Evolutionary conservation across 2,113 vertebrate genomes (phyloP).

Genomic region (Thermophis baileyi): DNA sequence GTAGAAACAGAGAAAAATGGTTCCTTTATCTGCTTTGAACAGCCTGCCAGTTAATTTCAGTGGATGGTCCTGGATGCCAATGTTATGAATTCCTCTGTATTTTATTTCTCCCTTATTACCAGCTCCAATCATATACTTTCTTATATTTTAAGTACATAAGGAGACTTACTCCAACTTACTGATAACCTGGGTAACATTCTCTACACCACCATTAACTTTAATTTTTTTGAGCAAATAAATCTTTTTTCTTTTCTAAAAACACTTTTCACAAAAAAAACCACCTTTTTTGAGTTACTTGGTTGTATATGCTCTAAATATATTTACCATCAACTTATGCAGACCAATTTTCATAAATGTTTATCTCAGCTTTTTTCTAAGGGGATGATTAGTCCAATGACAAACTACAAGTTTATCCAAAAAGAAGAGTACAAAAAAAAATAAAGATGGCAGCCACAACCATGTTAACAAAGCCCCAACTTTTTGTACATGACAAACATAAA

Average conservation of each 20-base stretch:
- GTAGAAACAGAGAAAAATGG: neutral
- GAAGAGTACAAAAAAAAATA: neutral
- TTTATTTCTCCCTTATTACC: neutral
- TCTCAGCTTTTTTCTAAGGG: neutral
- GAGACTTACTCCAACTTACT: neutral
- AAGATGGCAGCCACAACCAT: neutral
- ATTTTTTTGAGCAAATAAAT: neutral
- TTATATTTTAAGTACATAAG: neutral
- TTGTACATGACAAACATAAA: neutral
- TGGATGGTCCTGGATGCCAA: neutral
- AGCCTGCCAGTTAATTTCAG: neutral
- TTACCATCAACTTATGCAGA: neutral
- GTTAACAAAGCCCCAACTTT: neutral
- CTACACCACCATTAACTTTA: neutral
- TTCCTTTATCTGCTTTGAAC: neutral
- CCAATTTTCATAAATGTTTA: neutral
- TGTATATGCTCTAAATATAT: constrained; percentile 1
- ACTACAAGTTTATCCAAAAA: neutral
- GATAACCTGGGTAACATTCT: neutral
- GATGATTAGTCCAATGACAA: neutral
- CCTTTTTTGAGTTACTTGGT: neutral
- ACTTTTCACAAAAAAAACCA: neutral
- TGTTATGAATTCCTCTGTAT: neutral
- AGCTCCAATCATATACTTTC: neutral
- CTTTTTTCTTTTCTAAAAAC: neutral